A percentile compares a stretch with the other conserved stretches of the same genome.
Conservation (phyloP, 2,888 invertebrate species). For the Eristalis pertinax region DNA sequence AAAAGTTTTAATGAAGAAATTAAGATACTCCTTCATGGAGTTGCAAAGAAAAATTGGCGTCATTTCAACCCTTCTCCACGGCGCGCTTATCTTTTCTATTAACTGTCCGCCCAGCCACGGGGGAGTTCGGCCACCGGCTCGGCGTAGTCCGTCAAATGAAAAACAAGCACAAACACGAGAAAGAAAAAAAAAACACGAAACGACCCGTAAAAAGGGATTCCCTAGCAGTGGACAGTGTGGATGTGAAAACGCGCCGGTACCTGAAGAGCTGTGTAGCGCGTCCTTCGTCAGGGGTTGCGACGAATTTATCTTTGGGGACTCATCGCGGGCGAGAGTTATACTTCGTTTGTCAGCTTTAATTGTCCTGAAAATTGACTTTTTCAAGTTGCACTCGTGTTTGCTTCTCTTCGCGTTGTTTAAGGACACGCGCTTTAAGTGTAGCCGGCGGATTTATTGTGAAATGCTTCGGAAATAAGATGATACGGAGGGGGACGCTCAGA, state of each 20-base stretch:
- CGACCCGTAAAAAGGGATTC: not conserved
- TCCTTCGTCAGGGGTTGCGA: not conserved
- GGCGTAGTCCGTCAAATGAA: not conserved
- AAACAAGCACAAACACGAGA: not conserved
- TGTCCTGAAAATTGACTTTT: slow-evolving; percentile 38
- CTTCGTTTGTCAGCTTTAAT: slow-evolving; percentile 48
- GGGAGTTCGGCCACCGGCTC: not conserved
- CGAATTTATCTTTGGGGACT: slow-evolving; percentile 36
- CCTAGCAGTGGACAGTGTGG: slow-evolving; percentile 3
- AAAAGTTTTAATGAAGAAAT: slow-evolving; percentile 63
- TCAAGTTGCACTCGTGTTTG: slow-evolving; percentile 11
- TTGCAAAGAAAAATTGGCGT: slow-evolving; percentile 57
- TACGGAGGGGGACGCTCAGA: not conserved
- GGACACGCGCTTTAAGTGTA: not conserved
- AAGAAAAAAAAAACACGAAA: not conserved
- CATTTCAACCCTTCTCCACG: slow-evolving; percentile 59
- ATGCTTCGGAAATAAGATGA: not conserved
- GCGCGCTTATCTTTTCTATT: slow-evolving; percentile 63
- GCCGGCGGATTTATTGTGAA: not conserved
- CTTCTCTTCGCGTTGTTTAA: not conserved
- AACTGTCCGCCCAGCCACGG: slow-evolving; percentile 10
- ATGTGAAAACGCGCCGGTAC: not conserved
- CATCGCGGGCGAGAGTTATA: slow-evolving; percentile 17
- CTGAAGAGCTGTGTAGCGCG: not conserved
- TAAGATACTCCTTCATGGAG: slow-evolving; percentile 50